Evolutionary conservation across 2,888 invertebrate species (phyloP).

Genomic region (Brachypalpus laphriformis): DNA sequence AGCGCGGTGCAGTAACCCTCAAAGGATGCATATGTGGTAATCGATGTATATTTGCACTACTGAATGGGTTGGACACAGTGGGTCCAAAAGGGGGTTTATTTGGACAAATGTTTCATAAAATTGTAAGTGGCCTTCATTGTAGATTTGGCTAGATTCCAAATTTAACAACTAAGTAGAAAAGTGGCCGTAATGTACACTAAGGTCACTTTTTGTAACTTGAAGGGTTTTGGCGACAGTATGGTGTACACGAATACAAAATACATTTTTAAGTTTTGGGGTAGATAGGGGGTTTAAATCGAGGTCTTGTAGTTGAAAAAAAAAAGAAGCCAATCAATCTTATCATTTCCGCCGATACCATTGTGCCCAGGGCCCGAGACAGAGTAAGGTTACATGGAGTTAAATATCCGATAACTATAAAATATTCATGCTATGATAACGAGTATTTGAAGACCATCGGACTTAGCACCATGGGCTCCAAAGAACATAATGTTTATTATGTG

Average conservation of each 20-base stretch:
- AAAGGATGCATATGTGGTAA: slow-evolving; percentile 30
- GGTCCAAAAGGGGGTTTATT: slow-evolving; percentile 7
- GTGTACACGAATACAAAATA: not conserved
- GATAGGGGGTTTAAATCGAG: no score
- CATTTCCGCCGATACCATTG: no score
- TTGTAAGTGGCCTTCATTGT: slow-evolving; percentile 30
- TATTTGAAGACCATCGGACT: no score
- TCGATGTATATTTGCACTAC: slow-evolving; percentile 20
- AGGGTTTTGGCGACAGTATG: slow-evolving; percentile 1
- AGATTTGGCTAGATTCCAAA: slow-evolving; percentile 34
- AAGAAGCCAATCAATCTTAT: no score
- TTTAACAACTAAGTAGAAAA: slow-evolving; percentile 17
- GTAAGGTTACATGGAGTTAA: no score
- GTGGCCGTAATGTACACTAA: not conserved
- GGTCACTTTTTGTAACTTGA: not conserved
- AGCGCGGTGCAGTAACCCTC: slow-evolving; percentile 24
- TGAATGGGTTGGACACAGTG: slow-evolving; percentile 24
- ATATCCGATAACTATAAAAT: no score
- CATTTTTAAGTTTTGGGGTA: not conserved
- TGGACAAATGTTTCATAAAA: not conserved
- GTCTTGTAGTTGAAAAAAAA: no score
- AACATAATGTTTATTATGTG: no score
- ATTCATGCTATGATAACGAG: no score
- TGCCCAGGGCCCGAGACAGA: no score
- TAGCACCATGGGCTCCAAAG: no score